Evolutionary conservation across 2,113 vertebrate genomes (phyloP).

Genomic region (Laticauda laticaudata): DNA sequence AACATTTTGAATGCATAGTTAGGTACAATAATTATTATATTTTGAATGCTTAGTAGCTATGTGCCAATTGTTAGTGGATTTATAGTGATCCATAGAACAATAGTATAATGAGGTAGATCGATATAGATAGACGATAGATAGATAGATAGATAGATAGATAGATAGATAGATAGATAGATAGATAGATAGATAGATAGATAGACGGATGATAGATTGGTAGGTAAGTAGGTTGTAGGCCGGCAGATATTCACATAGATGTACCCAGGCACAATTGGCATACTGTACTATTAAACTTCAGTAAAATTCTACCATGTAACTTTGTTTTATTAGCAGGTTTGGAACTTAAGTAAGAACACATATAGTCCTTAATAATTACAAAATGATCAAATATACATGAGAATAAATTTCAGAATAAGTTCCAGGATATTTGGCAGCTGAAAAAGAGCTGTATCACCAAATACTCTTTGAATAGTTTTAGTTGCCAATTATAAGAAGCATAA

Average conservation of each 20-base stretch:
- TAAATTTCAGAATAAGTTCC: neutral
- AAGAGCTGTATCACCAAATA: neutral
- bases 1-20: neutral
- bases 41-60: too few species aligned
- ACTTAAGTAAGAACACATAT: neutral
- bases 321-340: neutral
- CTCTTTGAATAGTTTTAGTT: conserved; percentile 5
- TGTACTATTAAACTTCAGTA: neutral
- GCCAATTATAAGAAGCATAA: conserved; percentile 29
- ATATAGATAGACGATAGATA: too few species aligned
- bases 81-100: neutral
- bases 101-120: neutral
- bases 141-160: too few species aligned
- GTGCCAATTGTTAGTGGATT: neutral
- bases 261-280: neutral
- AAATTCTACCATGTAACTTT: neutral
- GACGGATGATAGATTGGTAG: too few species aligned
- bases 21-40: too few species aligned
- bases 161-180: too few species aligned
- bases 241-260: neutral
- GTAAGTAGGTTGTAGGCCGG: too few species aligned
- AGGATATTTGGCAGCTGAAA: conserved; percentile 36
- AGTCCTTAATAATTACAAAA: neutral
- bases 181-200: neutral
- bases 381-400: neutral